Evolutionary conservation across 2,888 invertebrate species (phyloP).

Genomic region (Stomorhina lunata): DNA sequence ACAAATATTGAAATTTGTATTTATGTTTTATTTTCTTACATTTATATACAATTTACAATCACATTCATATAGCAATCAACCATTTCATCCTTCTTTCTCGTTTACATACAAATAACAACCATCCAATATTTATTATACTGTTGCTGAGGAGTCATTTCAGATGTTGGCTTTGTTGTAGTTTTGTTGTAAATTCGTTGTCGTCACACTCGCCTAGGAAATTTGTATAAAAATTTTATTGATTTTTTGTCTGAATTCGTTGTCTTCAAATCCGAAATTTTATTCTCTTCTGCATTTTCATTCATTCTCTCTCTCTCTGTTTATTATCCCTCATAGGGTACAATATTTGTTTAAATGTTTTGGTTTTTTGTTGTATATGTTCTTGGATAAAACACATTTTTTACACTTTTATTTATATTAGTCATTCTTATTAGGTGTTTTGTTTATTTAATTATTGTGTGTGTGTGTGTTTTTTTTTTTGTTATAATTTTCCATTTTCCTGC

Average conservation of each 20-base stretch:
- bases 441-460: constrained; percentile 19
- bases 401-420: constrained; percentile 27
- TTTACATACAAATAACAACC: too few relatives aligned
- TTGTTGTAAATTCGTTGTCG: constrained; percentile 18
- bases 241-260: constrained; percentile 10
- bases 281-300: too few relatives aligned
- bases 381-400: constrained; percentile 7
- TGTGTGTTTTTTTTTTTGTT: neutral
- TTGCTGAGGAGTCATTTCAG: constrained; percentile 48
- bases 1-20: constrained; percentile 4
- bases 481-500: neutral
- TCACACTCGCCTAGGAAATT: constrained; percentile 44
- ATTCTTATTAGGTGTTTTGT: constrained; percentile 44
- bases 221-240: constrained; percentile 60
- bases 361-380: neutral
- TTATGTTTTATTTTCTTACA: neutral
- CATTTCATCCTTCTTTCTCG: constrained; percentile 23
- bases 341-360: neutral
- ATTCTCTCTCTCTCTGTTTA: neutral
- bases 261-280: constrained; percentile 29
- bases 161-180: neutral
- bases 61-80: neutral
- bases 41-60: neutral
- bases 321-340: neutral
- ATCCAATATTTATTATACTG: constrained; percentile 16